phyloP scores from a whole-genome alignment of 2,888 invertebrate genomes.

The Thereva nobilitata region DNA sequence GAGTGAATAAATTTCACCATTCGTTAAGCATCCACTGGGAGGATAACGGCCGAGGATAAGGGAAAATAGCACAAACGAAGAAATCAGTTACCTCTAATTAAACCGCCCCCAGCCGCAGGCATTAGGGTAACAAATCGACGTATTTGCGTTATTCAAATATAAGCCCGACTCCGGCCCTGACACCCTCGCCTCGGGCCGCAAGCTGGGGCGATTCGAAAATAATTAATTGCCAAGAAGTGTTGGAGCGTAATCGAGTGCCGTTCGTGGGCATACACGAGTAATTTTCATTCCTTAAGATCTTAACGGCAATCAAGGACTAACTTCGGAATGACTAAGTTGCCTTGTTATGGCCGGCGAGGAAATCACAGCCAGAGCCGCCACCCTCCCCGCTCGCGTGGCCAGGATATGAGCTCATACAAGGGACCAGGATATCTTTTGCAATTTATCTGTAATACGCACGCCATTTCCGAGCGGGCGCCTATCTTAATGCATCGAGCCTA shows the following conservation, averaged over 20 bases:
- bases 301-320: constrained; percentile 40
- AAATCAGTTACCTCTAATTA: constrained; percentile 32
- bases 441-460: constrained; percentile 42
- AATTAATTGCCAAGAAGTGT: constrained; percentile 40
- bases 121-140: constrained; percentile 27
- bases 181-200: neutral
- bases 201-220: constrained; percentile 29
- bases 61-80: constrained; percentile 9
- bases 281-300: constrained; percentile 38
- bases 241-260: constrained; percentile 36
- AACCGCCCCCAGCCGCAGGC: constrained; percentile 19
- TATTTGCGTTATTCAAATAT: constrained; percentile 32
- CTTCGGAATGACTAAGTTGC: constrained; percentile 19
- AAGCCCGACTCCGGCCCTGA: neutral
- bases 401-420: constrained; percentile 22
- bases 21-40: constrained; percentile 14
- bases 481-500: constrained; percentile 39
- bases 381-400: constrained; percentile 34
- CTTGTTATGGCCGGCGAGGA: constrained; percentile 20
- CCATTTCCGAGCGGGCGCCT: constrained; percentile 39
- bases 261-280: constrained; percentile 28
- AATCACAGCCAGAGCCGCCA: constrained; percentile 26
- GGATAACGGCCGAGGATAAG: neutral
- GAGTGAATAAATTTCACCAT: constrained; percentile 30
- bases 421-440: constrained; percentile 39